Percentiles rank a stretch among this genome's conserved stretches.
These are phyloP conservation scores for Anastrepha obliqua DNA, from an alignment of 1,140 invertebrate species.

Conservation along the genomic window DNA sequence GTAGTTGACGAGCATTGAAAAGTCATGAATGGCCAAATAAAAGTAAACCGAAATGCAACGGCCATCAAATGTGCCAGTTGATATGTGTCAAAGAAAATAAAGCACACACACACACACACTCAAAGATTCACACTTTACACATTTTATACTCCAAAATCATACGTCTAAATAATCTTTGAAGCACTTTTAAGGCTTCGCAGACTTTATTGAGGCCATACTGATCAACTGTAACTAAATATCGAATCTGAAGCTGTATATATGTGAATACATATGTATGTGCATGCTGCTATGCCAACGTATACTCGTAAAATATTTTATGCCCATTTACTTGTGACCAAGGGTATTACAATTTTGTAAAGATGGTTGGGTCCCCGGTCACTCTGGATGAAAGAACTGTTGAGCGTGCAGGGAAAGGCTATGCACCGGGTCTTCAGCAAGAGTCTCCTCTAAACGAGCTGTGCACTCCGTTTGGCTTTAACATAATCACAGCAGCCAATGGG, in stretches of 20 bases:
- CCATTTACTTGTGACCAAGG: too few relatives aligned
- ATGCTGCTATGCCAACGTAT: not conserved
- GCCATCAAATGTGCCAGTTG: not conserved
- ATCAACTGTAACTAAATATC: constrained; percentile 15
- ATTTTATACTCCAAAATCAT: too few relatives aligned
- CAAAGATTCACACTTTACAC: too few relatives aligned
- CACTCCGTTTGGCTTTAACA: too few relatives aligned
- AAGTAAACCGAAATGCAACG: constrained; percentile 7
- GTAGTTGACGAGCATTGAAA: constrained; percentile 12
- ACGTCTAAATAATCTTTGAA: not conserved
- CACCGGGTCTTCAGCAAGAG: too few relatives aligned
- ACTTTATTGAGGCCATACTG: constrained; percentile 39
- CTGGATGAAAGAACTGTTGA: too few relatives aligned
- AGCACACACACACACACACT: not conserved
- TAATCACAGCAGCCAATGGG: too few relatives aligned
- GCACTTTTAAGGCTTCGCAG: not conserved
- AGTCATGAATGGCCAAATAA: constrained; percentile 1
- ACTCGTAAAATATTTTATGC: too few relatives aligned
- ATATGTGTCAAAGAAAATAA: not conserved
- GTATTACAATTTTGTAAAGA: too few relatives aligned
- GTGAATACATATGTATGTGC: not conserved
- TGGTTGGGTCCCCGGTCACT: too few relatives aligned
- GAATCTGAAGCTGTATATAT: not conserved
- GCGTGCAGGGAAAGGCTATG: too few relatives aligned
- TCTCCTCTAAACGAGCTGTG: too few relatives aligned